Conservation (phyloP, 2,113 vertebrate species). For the Sarotherodon lohbergeri region DNA sequence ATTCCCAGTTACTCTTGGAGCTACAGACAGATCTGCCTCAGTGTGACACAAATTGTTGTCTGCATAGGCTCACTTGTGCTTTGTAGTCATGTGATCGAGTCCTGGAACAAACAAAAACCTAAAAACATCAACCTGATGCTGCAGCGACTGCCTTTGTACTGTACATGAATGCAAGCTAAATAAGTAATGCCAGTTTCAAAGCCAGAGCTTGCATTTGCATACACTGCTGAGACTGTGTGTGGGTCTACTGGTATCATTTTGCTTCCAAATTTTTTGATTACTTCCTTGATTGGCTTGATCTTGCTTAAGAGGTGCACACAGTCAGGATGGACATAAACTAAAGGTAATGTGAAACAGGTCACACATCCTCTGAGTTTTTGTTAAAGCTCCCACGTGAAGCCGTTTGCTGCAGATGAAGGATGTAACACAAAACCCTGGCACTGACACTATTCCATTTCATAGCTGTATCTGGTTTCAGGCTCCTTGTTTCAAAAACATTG, state of each 20-base stretch:
- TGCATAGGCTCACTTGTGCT: neutral
- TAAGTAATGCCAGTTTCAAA: slow-evolving; percentile 47
- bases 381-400: neutral
- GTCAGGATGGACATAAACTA: neutral
- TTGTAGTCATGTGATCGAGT: slow-evolving; percentile 1
- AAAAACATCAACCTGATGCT: slow-evolving; percentile 37
- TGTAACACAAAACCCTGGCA: neutral
- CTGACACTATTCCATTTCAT: neutral
- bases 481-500: neutral
- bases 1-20: neutral
- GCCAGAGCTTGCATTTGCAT: slow-evolving; percentile 13
- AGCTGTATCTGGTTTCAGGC: neutral
- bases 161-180: slow-evolving; percentile 26
- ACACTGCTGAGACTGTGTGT: neutral
- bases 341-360: neutral
- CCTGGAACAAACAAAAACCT: slow-evolving; percentile 17
- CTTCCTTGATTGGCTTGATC: neutral
- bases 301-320: neutral
- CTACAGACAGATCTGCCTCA: neutral
- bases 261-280: slow-evolving; percentile 7
- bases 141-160: slow-evolving; percentile 25
- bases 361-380: neutral
- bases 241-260: neutral
- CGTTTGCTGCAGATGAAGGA: neutral
- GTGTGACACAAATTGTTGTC: neutral